Evolutionary conservation across 2,888 invertebrate species (phyloP), one percentile per base, ranked within the genome.

Genomic region (Melanostoma mellinum): DNA sequence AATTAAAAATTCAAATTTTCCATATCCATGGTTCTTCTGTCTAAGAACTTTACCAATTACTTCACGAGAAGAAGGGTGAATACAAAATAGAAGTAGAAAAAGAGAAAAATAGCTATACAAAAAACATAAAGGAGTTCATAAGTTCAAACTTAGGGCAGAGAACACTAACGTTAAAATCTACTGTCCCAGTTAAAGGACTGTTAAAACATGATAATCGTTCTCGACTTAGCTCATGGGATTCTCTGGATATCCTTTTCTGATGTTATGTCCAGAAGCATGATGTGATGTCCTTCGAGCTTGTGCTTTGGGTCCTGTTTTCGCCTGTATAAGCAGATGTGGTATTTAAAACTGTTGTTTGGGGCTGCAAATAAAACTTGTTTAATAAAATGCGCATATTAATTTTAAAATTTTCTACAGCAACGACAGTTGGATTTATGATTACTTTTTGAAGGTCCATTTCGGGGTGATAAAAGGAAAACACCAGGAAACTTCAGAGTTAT

Each of bases 1-100:
- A 79, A 84, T 84, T 84, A 84, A 84, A 84, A 84, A 79, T 84
- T 84, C 75, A 84, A 84, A 84, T 84, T 84, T 79, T 65, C 69
- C 75, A 75, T 78, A 69, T 61, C 79, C 71, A 55, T 74, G 78
- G 69, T 73, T 84, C 79, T 60, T 84, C 67, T 79, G 84, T 84
- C 84, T 84, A 60, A 60, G 69, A 84, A 84, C 79, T 84, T 84
- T 84, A 71, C 84, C 84, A 84, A 84, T 84, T 84, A 84, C 67
- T 44, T 46, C 44, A 32, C 30, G 33, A 46, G 38, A 40, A 32
- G 6, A 48, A 55, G 40, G 60, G 30, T 38, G 30, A 48, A 48
- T 30, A 30, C 2, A 65, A 8, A 55, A 32, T 33, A 32, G 30
- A 33, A 42, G 33, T 40, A 6, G 4, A 2, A 9, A 6, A 65